Evolutionary conservation across 2,888 invertebrate genomes (phyloP), one percentile per base, ranked within the genome.

Genomic region (Cyrtodaria siliqua): DNA sequence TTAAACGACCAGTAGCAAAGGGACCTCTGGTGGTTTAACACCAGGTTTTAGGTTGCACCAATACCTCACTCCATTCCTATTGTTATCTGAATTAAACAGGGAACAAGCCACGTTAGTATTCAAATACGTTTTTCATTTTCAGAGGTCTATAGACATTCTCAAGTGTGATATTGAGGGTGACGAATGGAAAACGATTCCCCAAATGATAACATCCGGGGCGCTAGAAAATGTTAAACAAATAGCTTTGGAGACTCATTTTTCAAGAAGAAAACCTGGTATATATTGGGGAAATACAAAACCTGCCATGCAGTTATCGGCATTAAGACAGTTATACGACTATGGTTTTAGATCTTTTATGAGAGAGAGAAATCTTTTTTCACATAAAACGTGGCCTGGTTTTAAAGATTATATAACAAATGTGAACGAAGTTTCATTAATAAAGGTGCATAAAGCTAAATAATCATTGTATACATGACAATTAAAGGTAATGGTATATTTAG

Each of bases 111-210:
- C n/a, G n/a, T n/a, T n/a, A n/a, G n/a, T n/a, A n/a, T n/a, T n/a
- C n/a, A n/a, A n/a, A n/a, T n/a, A n/a, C n/a, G n/a, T 24, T 27
- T 50, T 52, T 42, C 38, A 38, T 18, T 76, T 76, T 62, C 68
- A 80, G 80, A 29, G 66, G 29, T 56, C 62, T 3, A 76, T 80
- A 2, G 80, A 80, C 29, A 69, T 80, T 44, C 60, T 80, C 23
- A 80, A 80, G 66, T 73, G 76, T 42, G 80, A 80, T 61, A 70
- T 76, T 20, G 80, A 80, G 59, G 80, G 80, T 9, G 69, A 64
- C 40, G 80, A 80, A 55, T 80, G 80, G 80, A 49, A 49, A 8
- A 42, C 80, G 0, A 76, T 80, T 14, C 80, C 76, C 1, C 66
- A 80, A 29, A 80, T 80, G 80, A 62, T 80, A 18, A 18, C 52